Evolutionary conservation across 2,888 invertebrate species (phyloP).

Genomic region (Agonopterix subpropinquella): DNA sequence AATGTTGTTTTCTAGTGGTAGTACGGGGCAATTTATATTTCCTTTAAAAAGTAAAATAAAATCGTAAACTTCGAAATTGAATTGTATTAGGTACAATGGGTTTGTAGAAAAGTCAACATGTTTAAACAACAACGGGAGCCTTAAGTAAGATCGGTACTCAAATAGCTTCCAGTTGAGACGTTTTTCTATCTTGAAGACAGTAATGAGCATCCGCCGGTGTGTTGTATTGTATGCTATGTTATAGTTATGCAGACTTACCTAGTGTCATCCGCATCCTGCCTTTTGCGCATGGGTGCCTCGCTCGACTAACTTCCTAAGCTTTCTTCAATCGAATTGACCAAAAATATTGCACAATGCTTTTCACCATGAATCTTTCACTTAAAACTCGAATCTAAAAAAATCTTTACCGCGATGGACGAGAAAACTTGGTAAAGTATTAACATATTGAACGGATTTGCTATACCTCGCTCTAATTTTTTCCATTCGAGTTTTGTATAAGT

Average conservation of each 20-base stretch:
- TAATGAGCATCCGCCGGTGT: too few relatives aligned
- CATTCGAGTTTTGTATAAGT: conserved; percentile 29
- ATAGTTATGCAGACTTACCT: background rate
- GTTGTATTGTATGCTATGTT: too few relatives aligned
- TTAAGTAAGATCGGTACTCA: too few relatives aligned
- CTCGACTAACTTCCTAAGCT: conserved; percentile 24
- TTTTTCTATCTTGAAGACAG: too few relatives aligned
- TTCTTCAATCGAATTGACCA: conserved; percentile 9
- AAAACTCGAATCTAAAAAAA: background rate
- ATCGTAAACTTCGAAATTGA: too few relatives aligned
- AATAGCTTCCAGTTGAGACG: too few relatives aligned
- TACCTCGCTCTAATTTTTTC: conserved; percentile 10
- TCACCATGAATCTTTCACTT: background rate
- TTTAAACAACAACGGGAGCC: too few relatives aligned
- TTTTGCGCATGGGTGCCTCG: conserved; percentile 12
- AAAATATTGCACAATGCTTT: conserved; percentile 6
- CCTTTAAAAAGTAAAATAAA: too few relatives aligned
- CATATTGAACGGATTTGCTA: conserved; percentile 26
- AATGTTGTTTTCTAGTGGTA: too few relatives aligned
- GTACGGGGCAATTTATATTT: too few relatives aligned
- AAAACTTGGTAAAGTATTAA: conserved; percentile 22
- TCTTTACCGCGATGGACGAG: conserved; percentile 2
- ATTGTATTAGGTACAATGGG: too few relatives aligned
- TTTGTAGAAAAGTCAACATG: too few relatives aligned
- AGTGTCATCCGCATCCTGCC: conserved; percentile 17